Percentiles rank a stretch among this genome's conserved stretches.
Conservation (phyloP, 2,888 invertebrate genomes). For the Tiphia femorata region DNA sequence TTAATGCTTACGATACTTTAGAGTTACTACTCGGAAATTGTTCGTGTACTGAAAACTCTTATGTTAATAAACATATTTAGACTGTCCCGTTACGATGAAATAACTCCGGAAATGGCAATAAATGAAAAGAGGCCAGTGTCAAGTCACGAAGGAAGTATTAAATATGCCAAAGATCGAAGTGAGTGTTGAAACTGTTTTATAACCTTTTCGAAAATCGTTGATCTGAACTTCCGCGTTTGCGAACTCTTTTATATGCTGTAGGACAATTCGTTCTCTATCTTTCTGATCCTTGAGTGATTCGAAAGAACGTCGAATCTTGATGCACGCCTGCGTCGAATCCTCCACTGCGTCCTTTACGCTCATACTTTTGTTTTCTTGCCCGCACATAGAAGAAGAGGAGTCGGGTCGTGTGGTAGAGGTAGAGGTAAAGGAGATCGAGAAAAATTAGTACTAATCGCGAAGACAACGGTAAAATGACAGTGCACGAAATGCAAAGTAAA, state of each 20-base stretch:
- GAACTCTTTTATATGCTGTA: slow-evolving; percentile 72
- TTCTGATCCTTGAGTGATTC: slow-evolving; percentile 60
- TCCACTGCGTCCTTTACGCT: slow-evolving; percentile 54
- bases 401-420: too few relatives aligned
- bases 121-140: neutral
- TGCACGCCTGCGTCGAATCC: slow-evolving; percentile 70
- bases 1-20: too few relatives aligned
- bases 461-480: too few relatives aligned
- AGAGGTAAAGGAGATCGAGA: too few relatives aligned
- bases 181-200: slow-evolving; percentile 7
- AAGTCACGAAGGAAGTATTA: neutral
- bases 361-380: slow-evolving; percentile 49
- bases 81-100: too few relatives aligned
- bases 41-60: too few relatives aligned
- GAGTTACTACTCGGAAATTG: too few relatives aligned
- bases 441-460: too few relatives aligned
- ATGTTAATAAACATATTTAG: too few relatives aligned
- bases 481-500: too few relatives aligned
- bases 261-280: slow-evolving; percentile 71
- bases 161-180: neutral
- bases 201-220: slow-evolving; percentile 64
- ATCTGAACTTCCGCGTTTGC: slow-evolving; percentile 40
- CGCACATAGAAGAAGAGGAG: too few relatives aligned
- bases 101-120: neutral
- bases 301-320: slow-evolving; percentile 72